Evolutionary conservation across 23 tunicate species (phyloP).

Genomic region (Halocynthia aurantium): DNA sequence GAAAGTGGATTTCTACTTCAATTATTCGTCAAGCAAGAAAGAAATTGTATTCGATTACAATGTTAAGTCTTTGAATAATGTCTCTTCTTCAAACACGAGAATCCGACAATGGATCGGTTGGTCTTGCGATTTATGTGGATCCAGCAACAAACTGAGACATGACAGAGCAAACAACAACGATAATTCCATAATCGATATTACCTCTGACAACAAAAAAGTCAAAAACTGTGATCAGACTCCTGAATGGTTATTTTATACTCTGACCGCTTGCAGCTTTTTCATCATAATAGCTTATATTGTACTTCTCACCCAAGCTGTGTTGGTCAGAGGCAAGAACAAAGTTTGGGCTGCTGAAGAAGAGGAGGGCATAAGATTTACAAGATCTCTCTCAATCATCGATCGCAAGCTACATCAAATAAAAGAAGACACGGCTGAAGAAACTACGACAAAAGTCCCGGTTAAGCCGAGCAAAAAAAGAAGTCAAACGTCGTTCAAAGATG

Average conservation of each 20-base stretch:
- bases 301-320: slow-evolving; percentile 8
- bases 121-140: slow-evolving; percentile 11
- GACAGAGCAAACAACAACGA: not conserved
- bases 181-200: not conserved
- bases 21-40: too few relatives aligned
- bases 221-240: not conserved
- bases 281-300: not conserved
- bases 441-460: too few relatives aligned
- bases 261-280: not conserved
- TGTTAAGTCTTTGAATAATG: not conserved
- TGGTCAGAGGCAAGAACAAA: not conserved
- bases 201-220: not conserved
- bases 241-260: not conserved
- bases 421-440: too few relatives aligned
- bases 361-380: not conserved
- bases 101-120: not conserved
- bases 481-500: too few relatives aligned
- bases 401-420: too few relatives aligned
- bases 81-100: not conserved
- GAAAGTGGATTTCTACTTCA: too few relatives aligned
- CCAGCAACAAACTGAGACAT: not conserved
- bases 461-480: too few relatives aligned
- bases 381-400: not conserved
- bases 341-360: not conserved
- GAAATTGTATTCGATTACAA: not conserved